Conservation (phyloP, 2,888 invertebrate species). For the Tortricodes alternella region DNA sequence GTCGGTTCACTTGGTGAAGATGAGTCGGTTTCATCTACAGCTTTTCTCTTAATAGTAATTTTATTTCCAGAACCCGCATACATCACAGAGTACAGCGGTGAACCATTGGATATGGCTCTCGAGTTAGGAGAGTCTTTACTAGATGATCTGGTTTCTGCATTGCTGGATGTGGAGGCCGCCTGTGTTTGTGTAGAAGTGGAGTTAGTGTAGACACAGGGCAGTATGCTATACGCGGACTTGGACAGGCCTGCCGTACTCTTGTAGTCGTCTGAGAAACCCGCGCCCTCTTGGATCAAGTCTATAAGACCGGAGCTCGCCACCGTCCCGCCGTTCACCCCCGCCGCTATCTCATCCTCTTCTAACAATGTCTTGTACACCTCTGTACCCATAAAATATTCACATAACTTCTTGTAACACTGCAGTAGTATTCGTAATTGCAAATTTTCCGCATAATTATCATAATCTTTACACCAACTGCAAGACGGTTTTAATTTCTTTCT, state of each 20-base stretch:
- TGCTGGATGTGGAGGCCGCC: conserved; percentile 60
- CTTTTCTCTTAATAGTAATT: conserved; percentile 91
- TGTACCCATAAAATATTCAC: conserved; percentile 90
- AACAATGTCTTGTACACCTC: conserved; percentile 85
- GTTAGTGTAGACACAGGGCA: conserved; percentile 88
- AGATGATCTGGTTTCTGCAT: conserved; percentile 56
- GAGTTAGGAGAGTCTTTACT: conserved; percentile 68
- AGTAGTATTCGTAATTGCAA: conserved; percentile 90
- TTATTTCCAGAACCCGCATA: conserved; percentile 91
- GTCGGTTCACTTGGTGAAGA: conserved; percentile 60
- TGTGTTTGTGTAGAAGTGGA: conserved; percentile 79
- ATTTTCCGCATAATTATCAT: conserved; percentile 91
- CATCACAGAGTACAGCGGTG: conserved; percentile 87
- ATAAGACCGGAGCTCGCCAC: conserved; percentile 84
- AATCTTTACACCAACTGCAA: conserved; percentile 93
- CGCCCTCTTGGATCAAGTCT: conserved; percentile 91
- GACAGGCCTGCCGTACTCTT: conserved; percentile 88
- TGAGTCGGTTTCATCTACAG: conserved; percentile 81
- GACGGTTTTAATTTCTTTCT: conserved; percentile 92
- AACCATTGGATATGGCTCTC: conserved; percentile 68
- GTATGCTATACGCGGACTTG: conserved; percentile 88
- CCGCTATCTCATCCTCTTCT: conserved; percentile 78
- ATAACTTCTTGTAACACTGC: conserved; percentile 94
- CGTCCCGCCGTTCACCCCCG: conserved; percentile 76
- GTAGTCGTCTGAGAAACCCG: conserved; percentile 89